These are phyloP conservation scores for Drosophila seguyi DNA, from an alignment of 1,140 invertebrate genomes.

Conservation along the genomic window DNA sequence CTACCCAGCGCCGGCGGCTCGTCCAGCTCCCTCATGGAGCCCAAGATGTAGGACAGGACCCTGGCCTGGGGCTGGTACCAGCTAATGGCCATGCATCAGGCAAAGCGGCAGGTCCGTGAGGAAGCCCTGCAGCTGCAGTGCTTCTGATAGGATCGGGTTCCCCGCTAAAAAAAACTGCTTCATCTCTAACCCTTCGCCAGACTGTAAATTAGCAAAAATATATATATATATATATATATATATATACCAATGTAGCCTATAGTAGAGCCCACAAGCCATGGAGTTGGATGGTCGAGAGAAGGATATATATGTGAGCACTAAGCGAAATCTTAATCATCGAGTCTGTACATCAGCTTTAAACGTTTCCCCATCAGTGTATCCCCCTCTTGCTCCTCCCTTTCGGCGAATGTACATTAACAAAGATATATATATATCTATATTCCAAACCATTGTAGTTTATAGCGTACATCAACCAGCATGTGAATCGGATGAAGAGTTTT, in stretches of 20 bases:
- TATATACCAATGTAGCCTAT: background rate
- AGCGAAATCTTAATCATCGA: background rate
- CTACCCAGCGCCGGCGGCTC: constrained; percentile 8
- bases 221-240: no score
- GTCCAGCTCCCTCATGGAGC: constrained; percentile 17
- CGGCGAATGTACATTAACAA: constrained; percentile 33
- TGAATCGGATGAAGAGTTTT: background rate
- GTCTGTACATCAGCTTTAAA: background rate
- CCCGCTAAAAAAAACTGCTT: no score
- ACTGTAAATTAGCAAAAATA: constrained; percentile 53
- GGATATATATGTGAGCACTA: background rate
- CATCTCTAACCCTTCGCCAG: constrained; percentile 13
- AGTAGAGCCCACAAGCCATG: background rate
- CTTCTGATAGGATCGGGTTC: constrained; percentile 24
- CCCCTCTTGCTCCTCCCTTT: background rate
- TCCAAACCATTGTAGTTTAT: background rate
- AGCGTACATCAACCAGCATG: background rate
- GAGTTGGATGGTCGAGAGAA: background rate
- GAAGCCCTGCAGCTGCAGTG: constrained; percentile 53
- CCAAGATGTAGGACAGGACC: constrained; percentile 75
- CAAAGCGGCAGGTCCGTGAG: constrained; percentile 52
- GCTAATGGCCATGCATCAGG: constrained; percentile 76
- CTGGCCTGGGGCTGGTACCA: constrained; percentile 76
- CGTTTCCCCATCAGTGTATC: background rate
- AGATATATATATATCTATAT: background rate